Percentiles rank a stretch among this genome's conserved stretches.
These are phyloP conservation scores for Heteromurus nitidus DNA, from an alignment of 2,888 invertebrate species.

Conservation along the genomic window DNA sequence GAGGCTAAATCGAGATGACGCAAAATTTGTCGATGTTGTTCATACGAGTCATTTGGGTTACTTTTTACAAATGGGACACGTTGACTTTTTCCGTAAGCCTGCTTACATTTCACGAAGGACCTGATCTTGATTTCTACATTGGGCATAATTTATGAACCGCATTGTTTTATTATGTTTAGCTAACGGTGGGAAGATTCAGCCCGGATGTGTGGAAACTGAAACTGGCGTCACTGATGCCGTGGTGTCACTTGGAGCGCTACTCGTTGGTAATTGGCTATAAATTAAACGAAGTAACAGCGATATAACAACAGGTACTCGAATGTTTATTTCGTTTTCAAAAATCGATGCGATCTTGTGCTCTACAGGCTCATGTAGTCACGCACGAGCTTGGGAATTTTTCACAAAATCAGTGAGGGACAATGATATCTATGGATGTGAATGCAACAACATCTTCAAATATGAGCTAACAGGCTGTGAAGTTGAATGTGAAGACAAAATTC, in stretches of 20 bases:
- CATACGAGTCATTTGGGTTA: conserved; percentile 77
- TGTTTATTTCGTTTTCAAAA: neutral
- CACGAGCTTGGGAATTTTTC: conserved; percentile 58
- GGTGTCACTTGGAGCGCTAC: conserved; percentile 29
- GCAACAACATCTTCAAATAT: conserved; percentile 63
- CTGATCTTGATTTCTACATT: no score
- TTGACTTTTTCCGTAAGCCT: conserved; percentile 66
- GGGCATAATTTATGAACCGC: no score
- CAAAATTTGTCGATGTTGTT: conserved; percentile 82
- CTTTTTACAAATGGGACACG: conserved; percentile 53
- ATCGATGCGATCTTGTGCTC: neutral
- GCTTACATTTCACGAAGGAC: no score
- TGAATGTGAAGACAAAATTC: conserved; percentile 51
- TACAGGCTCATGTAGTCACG: conserved; percentile 64
- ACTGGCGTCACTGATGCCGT: conserved; percentile 45
- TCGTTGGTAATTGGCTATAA: conserved; percentile 30
- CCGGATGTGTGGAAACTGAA: conserved; percentile 59
- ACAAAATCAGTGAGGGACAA: conserved; percentile 50
- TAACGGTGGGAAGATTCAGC: conserved; percentile 56
- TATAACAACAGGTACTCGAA: no score
- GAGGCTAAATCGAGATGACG: conserved; percentile 79
- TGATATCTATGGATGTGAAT: conserved; percentile 60
- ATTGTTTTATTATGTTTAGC: conserved; percentile 25
- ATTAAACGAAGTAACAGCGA: neutral
- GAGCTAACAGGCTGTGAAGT: conserved; percentile 53